phyloP scores from a whole-genome alignment of 2,888 invertebrate genomes.

The Tiliacea aurago region DNA sequence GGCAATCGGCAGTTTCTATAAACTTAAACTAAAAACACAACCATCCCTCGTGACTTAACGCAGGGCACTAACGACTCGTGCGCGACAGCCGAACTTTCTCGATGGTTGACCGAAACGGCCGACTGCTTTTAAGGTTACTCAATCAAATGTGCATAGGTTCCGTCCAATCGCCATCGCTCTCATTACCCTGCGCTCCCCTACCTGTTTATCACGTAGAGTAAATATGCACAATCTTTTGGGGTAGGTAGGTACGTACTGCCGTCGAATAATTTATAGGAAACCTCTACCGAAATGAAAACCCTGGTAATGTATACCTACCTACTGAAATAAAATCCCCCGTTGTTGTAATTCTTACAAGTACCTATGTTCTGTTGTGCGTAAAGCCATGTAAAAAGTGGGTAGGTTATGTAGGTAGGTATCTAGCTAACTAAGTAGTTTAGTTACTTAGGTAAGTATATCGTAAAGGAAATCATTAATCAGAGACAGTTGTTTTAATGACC shows the following conservation, averaged over 20 bases:
- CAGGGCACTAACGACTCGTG: no score
- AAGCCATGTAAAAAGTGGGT: not conserved
- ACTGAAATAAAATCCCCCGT: not conserved
- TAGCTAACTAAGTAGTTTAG: not conserved
- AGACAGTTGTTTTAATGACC: constrained; percentile 39
- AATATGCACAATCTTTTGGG: no score
- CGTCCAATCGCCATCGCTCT: no score
- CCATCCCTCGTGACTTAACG: no score
- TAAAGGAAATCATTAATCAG: constrained; percentile 45
- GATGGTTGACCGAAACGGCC: no score
- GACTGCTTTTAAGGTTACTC: no score
- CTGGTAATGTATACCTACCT: not conserved
- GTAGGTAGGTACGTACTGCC: not conserved
- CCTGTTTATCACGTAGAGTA: no score
- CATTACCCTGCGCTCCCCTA: no score
- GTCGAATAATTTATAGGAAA: not conserved
- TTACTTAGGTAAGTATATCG: not conserved
- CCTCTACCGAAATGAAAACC: not conserved
- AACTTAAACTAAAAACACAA: no score
- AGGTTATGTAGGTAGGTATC: not conserved
- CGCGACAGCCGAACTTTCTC: no score
- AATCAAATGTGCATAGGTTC: no score
- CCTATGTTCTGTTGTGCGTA: not conserved
- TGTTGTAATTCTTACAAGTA: not conserved
- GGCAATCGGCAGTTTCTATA: no score